Evolutionary conservation across 2,888 invertebrate species (phyloP).

Genomic region (Hydroisotoma schaefferi): DNA sequence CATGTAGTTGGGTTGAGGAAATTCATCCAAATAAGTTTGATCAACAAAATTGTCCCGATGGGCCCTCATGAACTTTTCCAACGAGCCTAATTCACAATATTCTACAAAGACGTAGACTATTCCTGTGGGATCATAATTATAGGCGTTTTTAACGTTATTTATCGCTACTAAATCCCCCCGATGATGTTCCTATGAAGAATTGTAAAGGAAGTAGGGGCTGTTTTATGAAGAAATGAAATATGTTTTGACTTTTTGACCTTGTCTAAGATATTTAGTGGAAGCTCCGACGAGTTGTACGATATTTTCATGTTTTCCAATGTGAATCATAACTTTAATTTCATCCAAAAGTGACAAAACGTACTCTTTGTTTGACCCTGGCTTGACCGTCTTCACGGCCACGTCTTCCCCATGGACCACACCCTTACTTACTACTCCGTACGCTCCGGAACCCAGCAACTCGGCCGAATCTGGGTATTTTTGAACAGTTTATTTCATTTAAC

Average conservation of each 20-base stretch:
- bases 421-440: slow-evolving; percentile 27
- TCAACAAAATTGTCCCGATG: slow-evolving; percentile 12
- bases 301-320: slow-evolving; percentile 25
- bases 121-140: slow-evolving; percentile 9
- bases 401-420: slow-evolving; percentile 13
- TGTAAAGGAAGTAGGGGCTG: not conserved
- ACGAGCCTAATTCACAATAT: slow-evolving; percentile 21
- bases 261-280: slow-evolving; percentile 10
- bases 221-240: not conserved
- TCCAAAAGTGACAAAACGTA: slow-evolving; percentile 25
- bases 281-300: slow-evolving; percentile 32
- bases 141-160: too few species aligned
- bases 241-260: slow-evolving; percentile 23
- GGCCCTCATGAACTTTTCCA: slow-evolving; percentile 23
- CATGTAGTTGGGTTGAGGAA: not conserved
- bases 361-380: slow-evolving; percentile 20
- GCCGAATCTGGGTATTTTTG: not conserved
- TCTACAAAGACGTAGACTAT: slow-evolving; percentile 27
- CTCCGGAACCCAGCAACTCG: slow-evolving; percentile 24
- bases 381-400: slow-evolving; percentile 27
- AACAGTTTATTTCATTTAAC: too few species aligned
- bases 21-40: not conserved
- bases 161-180: too few species aligned
- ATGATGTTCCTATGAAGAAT: too few species aligned
- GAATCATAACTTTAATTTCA: slow-evolving; percentile 30